A percentile compares a stretch with the other conserved stretches of the same genome.
phyloP scores from a whole-genome alignment of 2,888 invertebrate genomes.

The Iphiclides podalirius region DNA sequence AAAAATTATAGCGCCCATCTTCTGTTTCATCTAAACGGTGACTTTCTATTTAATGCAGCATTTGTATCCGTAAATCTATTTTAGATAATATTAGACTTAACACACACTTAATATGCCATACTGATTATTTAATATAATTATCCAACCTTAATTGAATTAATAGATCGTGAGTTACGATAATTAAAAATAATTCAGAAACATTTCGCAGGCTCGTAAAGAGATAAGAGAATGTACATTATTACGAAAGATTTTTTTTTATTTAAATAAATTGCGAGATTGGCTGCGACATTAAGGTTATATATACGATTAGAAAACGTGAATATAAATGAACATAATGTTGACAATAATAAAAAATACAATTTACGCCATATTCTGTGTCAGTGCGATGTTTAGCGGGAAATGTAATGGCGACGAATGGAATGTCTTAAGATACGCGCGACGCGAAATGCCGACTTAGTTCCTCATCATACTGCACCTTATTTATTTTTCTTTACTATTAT shows the following conservation, averaged over 20 bases:
- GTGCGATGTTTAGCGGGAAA: slow-evolving; percentile 19
- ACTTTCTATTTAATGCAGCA: no score
- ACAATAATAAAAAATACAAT: slow-evolving; percentile 11
- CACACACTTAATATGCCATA: no score
- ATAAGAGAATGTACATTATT: neutral
- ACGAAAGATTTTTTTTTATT: neutral
- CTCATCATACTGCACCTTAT: slow-evolving; percentile 9
- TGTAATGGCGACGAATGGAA: slow-evolving; percentile 18
- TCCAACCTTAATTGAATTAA: no score
- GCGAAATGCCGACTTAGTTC: slow-evolving; percentile 1
- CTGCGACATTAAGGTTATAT: slow-evolving; percentile 6
- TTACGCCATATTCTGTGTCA: slow-evolving; percentile 4
- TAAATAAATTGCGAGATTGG: neutral
- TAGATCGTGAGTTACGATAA: no score
- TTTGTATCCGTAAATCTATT: no score
- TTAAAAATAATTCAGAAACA: no score
- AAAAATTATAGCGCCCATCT: no score
- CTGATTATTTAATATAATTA: no score
- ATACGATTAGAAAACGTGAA: slow-evolving; percentile 10
- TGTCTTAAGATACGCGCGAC: slow-evolving; percentile 14
- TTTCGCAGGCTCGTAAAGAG: neutral
- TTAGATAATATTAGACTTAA: no score
- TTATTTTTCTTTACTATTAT: slow-evolving; percentile 3
- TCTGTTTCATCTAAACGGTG: no score
- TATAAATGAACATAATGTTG: slow-evolving; percentile 4